Percentiles rank a stretch among this genome's conserved stretches.
Evolutionary conservation across 2,888 invertebrate species (phyloP).

Genomic region (Drosophila limbata): DNA sequence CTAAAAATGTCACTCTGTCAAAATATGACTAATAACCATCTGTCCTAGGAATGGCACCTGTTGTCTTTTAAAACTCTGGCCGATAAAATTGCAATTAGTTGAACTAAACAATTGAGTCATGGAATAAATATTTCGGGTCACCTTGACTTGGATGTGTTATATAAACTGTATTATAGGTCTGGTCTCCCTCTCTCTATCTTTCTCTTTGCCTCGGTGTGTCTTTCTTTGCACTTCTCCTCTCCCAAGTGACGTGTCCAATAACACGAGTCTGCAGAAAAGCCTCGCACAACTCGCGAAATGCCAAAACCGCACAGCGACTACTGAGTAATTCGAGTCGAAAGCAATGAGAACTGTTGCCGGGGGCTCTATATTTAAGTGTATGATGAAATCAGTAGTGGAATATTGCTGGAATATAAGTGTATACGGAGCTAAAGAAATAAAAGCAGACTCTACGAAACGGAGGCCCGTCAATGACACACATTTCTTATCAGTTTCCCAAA

Average conservation of each 20-base stretch:
- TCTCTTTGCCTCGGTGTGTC: neutral
- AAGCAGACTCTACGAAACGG: conserved; percentile 10
- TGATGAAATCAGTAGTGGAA: conserved; percentile 42
- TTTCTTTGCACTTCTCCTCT: neutral
- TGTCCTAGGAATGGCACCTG: conserved; percentile 27
- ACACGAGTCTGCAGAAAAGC: conserved; percentile 40
- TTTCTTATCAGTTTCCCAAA: conserved; percentile 34
- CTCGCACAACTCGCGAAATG: conserved; percentile 44
- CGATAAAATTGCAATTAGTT: conserved; percentile 48
- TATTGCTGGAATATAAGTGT: neutral
- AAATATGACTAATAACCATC: conserved; percentile 34
- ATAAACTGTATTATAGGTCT: conserved; percentile 1
- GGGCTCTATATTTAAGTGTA: conserved; percentile 3
- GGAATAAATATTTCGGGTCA: conserved; percentile 4
- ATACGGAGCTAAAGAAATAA: neutral
- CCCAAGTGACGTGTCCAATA: conserved; percentile 19
- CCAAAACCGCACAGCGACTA: neutral
- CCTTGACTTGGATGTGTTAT: conserved; percentile 11
- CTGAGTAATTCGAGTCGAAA: conserved; percentile 32
- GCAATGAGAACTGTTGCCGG: conserved; percentile 27
- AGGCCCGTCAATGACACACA: conserved; percentile 52
- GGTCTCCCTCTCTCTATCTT: neutral
- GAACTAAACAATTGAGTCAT: conserved; percentile 42
- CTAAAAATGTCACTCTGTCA: conserved; percentile 3
- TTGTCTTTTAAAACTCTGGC: conserved; percentile 31